A percentile compares a stretch with the other conserved stretches of the same genome.
Evolutionary conservation across 2,797 vertebrate species (phyloP).

Genomic region (Sciaenops ocellatus): DNA sequence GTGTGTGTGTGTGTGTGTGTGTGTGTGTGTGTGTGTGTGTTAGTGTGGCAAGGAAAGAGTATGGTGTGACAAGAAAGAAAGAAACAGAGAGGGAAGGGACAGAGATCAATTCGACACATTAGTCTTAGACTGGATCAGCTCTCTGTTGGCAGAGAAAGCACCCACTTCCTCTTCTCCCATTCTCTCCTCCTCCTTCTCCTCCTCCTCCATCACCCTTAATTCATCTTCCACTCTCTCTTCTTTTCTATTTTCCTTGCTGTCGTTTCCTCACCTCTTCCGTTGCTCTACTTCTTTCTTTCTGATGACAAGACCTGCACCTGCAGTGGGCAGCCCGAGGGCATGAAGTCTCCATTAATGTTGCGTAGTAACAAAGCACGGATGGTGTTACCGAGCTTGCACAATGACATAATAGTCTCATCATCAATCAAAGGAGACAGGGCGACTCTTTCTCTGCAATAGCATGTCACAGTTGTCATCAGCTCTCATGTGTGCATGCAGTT

Average conservation of each 20-base stretch:
- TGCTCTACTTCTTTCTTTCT: conserved; percentile 23
- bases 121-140: conserved; percentile 45
- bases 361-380: conserved; percentile 9
- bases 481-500: not conserved
- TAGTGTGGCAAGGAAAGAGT: conserved; percentile 32
- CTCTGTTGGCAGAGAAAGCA: conserved; percentile 33
- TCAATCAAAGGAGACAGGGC: conserved; percentile 31
- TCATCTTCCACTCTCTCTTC: not conserved
- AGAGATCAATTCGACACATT: conserved; percentile 59
- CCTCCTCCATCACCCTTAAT: conserved; percentile 7
- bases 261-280: not conserved
- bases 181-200: conserved; percentile 14
- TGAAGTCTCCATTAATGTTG: conserved; percentile 36
- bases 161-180: conserved; percentile 27
- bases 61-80: conserved; percentile 28
- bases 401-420: conserved; percentile 32
- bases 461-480: conserved; percentile 10
- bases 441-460: conserved; percentile 12
- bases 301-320: conserved; percentile 27
- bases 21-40: conserved; percentile 16
- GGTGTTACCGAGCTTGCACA: conserved; percentile 9
- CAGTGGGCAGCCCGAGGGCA: conserved; percentile 23
- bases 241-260: conserved; percentile 1
- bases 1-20: conserved; percentile 17
- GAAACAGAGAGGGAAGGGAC: conserved; percentile 32